Conservation (phyloP, 2,113 vertebrate genomes). For the Halichoeres trimaculatus region DNA sequence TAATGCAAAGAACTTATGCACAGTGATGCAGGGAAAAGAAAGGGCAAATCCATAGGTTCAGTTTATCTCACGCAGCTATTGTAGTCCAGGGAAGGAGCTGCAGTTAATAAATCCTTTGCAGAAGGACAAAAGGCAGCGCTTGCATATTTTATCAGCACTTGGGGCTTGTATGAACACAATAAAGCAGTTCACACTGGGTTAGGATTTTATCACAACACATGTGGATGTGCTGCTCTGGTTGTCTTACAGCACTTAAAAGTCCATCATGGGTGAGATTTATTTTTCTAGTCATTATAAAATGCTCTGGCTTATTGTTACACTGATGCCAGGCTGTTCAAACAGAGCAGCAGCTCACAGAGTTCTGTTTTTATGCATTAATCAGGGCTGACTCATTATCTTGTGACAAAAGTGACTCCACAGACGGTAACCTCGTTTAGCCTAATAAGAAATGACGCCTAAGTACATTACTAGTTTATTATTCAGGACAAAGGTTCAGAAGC, state of each 20-base stretch:
- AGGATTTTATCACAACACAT: slow-evolving; percentile 44
- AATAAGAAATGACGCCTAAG: slow-evolving; percentile 37
- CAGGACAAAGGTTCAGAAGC: slow-evolving; percentile 10
- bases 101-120: slow-evolving; percentile 50
- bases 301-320: neutral
- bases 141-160: slow-evolving; percentile 52
- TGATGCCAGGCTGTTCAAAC: slow-evolving; percentile 31
- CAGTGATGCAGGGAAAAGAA: neutral
- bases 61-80: slow-evolving; percentile 24
- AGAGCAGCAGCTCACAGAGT: slow-evolving; percentile 33
- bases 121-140: slow-evolving; percentile 25
- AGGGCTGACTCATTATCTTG: slow-evolving; percentile 42
- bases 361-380: slow-evolving; percentile 53
- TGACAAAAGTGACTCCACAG: slow-evolving; percentile 39
- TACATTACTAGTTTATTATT: slow-evolving; percentile 44
- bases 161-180: slow-evolving; percentile 27
- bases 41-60: slow-evolving; percentile 24
- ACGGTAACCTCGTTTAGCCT: slow-evolving; percentile 57
- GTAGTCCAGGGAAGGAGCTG: slow-evolving; percentile 17
- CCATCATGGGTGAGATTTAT: slow-evolving; percentile 37
- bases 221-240: slow-evolving; percentile 42
- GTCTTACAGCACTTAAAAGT: slow-evolving; percentile 31
- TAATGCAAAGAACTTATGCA: slow-evolving; percentile 30
- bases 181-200: slow-evolving; percentile 30
- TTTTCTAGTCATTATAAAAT: slow-evolving; percentile 20